These are phyloP conservation scores for Camponotus vicinus DNA, from an alignment of 1,140 invertebrate species.

Conservation along the genomic window DNA sequence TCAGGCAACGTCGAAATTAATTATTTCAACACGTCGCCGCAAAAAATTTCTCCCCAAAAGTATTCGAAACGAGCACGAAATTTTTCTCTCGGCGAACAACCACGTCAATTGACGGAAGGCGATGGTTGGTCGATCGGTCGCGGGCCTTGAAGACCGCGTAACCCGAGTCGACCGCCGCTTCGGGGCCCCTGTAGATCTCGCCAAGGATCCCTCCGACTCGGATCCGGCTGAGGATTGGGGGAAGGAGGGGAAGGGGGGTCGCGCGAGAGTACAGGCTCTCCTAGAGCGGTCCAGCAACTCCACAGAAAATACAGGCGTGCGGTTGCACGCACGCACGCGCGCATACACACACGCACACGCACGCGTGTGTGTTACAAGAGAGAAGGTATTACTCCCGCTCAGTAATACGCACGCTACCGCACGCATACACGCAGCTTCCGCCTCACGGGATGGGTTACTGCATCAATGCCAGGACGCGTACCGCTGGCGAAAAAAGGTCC, in stretches of 20 bases:
- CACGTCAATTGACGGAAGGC: constrained; percentile 66
- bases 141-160: constrained; percentile 71
- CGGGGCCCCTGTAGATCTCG: constrained; percentile 63
- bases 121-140: constrained; percentile 61
- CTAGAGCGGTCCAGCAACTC: constrained; percentile 72
- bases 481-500: constrained; percentile 57
- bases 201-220: constrained; percentile 67
- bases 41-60: constrained; percentile 4
- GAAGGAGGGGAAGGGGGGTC: background rate
- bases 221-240: background rate
- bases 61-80: constrained; percentile 14
- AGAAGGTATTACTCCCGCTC: background rate
- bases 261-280: constrained; percentile 24
- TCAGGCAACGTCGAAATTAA: background rate
- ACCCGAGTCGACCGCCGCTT: constrained; percentile 69
- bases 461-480: constrained; percentile 37
- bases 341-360: background rate
- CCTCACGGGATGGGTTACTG: constrained; percentile 20
- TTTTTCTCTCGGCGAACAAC: constrained; percentile 31
- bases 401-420: constrained; percentile 57
- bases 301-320: constrained; percentile 55
- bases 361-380: background rate
- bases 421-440: constrained; percentile 62
- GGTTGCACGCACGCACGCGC: constrained; percentile 13
- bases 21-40: background rate